Percentiles rank a stretch among this genome's conserved stretches.
These are phyloP conservation scores for Agelas oroides DNA, from an alignment of 37 sponge, comb jelly and placozoan species.

Conservation along the genomic window DNA sequence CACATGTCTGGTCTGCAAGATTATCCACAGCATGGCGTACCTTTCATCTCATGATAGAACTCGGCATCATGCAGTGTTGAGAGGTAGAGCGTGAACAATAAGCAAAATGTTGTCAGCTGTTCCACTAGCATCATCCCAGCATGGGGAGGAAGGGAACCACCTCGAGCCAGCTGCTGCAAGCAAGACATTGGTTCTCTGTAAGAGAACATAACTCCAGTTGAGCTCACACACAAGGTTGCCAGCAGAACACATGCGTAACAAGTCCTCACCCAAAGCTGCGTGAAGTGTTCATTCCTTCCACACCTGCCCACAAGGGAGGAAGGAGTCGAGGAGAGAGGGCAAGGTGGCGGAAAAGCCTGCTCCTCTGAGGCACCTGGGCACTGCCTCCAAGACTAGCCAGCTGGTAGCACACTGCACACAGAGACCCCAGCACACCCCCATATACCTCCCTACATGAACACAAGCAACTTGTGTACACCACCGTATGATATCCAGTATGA, in stretches of 20 bases:
- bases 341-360: constrained; percentile 24
- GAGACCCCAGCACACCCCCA: background rate
- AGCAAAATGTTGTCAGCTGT: constrained; percentile 51
- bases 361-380: too few species aligned
- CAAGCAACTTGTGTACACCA: background rate
- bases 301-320: constrained; percentile 9
- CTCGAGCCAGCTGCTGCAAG: constrained; percentile 47
- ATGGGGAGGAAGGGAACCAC: constrained; percentile 19
- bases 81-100: constrained; percentile 64
- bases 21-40: background rate
- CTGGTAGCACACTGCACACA: constrained; percentile 56
- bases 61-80: constrained; percentile 77
- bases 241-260: too few species aligned
- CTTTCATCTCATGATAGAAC: constrained; percentile 49
- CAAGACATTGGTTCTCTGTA: constrained; percentile 25
- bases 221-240: too few species aligned
- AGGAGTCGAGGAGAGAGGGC: constrained; percentile 24
- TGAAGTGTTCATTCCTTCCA: background rate
- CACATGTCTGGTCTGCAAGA: too few species aligned
- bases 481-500: background rate
- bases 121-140: constrained; percentile 29
- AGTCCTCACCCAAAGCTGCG: constrained; percentile 25
- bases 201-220: background rate
- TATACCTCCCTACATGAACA: background rate
- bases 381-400: background rate